A percentile compares a stretch with the other conserved stretches of the same genome.
Conservation (phyloP, 2,113 vertebrate genomes). For the Vulpes ferrilata region DNA sequence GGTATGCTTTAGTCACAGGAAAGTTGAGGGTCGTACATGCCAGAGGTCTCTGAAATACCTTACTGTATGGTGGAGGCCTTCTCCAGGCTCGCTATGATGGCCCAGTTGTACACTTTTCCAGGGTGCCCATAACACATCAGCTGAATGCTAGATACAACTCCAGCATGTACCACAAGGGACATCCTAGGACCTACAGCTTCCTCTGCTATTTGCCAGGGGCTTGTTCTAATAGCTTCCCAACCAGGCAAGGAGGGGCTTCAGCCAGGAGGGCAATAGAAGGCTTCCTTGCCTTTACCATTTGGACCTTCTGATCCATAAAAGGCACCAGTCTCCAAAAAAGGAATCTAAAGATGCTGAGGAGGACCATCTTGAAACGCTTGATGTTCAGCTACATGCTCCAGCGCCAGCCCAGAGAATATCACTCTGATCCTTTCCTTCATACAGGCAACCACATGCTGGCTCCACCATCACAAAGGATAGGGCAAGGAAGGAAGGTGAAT, state of each 20-base stretch:
- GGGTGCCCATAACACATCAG: slow-evolving; percentile 89
- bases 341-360: neutral
- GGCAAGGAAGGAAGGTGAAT: neutral
- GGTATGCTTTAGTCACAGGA: slow-evolving; percentile 86
- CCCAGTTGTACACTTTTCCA: slow-evolving; percentile 85
- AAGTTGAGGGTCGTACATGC: slow-evolving; percentile 90
- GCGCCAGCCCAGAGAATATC: neutral
- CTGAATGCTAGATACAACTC: slow-evolving; percentile 88
- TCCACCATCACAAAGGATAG: neutral
- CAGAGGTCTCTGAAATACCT: slow-evolving; percentile 87
- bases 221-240: slow-evolving; percentile 78
- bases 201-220: slow-evolving; percentile 74
- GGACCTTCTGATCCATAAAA: neutral
- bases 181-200: slow-evolving; percentile 81
- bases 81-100: slow-evolving; percentile 92
- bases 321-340: slow-evolving; percentile 1
- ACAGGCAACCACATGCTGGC: neutral
- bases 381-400: neutral
- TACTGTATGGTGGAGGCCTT: slow-evolving; percentile 80
- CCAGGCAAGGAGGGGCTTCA: slow-evolving; percentile 65
- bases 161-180: slow-evolving; percentile 93
- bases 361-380: slow-evolving; percentile 1
- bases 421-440: neutral
- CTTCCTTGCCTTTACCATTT: neutral
- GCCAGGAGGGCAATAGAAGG: neutral